Evolutionary conservation across 2,113 vertebrate genomes (phyloP), one percentile per base, ranked within the genome.

Genomic region (Lycaon pictus): DNA sequence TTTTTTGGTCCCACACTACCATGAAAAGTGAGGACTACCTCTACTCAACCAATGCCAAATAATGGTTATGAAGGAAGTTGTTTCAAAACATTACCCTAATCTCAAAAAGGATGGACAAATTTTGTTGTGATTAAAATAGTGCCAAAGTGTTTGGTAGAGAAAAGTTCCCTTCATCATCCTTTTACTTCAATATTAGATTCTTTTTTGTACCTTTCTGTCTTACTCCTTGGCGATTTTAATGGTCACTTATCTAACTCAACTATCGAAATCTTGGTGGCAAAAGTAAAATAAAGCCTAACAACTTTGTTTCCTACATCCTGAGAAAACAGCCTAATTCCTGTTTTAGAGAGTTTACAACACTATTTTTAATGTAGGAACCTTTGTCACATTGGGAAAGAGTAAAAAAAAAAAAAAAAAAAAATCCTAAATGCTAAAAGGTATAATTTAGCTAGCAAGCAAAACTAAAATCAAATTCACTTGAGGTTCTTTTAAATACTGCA

Each of bases 401-500:
- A 32, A 56, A 83, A 74, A 25, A 60, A 83, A 74, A 25, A 60
- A 37, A 37, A 96, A 65, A 56, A 83, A 74, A 25, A 60, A 96
- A 60, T 11, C 6, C 56, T 51, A 56, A 63, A 22, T 55, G 13
- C 7, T 74, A 43, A 76, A 90, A 82, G 37, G 19, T 51, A 56
- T 92, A 63, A 94, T 76, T 81, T 88, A 82, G 82, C 48, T 80
- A 84, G 51, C 56, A 96, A 87, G 37, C 17, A 93, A 90, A 81
- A 58, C 83, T 71, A 94, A 88, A 94, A 92, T 88, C 13, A 67
- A 82, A 84, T 88, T 95, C 51, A 65, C 86, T 86, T 91, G 19
- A 55, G 35, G 60, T 81, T 81, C 81, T 92, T 86, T 92, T 92
- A 72, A 65, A 84, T 88, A 88, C 3, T 67, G 22, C 6, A 84